phyloP scores from a whole-genome alignment of 2,113 vertebrate genomes.

The Isurus oxyrinchus region DNA sequence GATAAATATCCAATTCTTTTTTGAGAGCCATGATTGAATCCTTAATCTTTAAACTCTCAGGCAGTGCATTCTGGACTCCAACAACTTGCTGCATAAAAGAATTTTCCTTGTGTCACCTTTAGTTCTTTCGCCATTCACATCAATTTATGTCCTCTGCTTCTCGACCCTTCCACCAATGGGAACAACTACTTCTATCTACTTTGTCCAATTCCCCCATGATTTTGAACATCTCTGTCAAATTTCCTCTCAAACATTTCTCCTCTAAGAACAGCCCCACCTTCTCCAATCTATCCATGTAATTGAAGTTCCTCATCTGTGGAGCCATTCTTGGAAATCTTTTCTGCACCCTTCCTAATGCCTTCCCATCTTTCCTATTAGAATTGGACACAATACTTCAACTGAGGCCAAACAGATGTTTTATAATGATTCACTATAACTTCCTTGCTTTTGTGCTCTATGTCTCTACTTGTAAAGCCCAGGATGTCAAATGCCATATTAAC shows the following conservation, averaged over 20 bases:
- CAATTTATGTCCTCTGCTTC: not conserved
- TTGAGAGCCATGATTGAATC: not conserved
- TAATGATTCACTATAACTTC: not conserved
- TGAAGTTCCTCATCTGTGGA: not conserved
- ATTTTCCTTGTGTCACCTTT: not conserved
- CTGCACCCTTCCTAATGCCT: not conserved
- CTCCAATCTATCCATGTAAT: not conserved
- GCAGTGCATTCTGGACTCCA: not conserved
- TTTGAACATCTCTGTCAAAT: too few relatives aligned
- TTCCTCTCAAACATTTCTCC: too few relatives aligned
- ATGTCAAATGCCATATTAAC: too few relatives aligned
- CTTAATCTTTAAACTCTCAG: not conserved
- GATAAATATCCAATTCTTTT: not conserved
- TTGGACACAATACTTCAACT: not conserved
- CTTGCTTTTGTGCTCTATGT: too few relatives aligned
- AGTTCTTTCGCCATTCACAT: not conserved
- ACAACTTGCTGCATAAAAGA: not conserved
- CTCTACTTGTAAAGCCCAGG: too few relatives aligned
- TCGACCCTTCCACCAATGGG: not conserved
- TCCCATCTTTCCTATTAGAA: not conserved
- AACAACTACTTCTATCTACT: not conserved
- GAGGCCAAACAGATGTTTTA: not conserved
- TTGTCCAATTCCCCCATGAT: too few relatives aligned
- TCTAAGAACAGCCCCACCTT: not conserved
- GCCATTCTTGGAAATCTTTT: not conserved